Percentiles rank a stretch among this genome's conserved stretches.
These are phyloP conservation scores for Parascotia fuliginaria DNA, from an alignment of 2,888 invertebrate genomes.

Conservation along the genomic window DNA sequence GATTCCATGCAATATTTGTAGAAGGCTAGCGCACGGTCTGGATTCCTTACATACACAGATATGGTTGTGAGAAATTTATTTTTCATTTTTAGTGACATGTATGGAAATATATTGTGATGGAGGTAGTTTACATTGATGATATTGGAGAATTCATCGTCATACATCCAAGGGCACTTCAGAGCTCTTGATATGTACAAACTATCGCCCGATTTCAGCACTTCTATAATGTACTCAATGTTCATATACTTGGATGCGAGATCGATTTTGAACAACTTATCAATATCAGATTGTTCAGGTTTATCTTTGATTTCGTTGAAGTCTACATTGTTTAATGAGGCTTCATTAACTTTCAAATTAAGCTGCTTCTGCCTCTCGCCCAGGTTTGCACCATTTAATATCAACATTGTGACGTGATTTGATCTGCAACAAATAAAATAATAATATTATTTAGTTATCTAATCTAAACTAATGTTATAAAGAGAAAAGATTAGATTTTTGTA, in stretches of 20 bases:
- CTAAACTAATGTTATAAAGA: no score
- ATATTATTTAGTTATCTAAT: no score
- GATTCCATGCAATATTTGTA: constrained; percentile 54
- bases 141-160: constrained; percentile 48
- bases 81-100: constrained; percentile 67
- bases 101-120: constrained; percentile 59
- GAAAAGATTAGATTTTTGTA: no score
- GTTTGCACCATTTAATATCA: constrained; percentile 48
- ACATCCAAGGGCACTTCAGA: constrained; percentile 64
- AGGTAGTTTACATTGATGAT: constrained; percentile 59
- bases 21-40: constrained; percentile 51
- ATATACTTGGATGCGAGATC: constrained; percentile 63
- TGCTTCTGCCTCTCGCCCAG: constrained; percentile 54
- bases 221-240: constrained; percentile 60
- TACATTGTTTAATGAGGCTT: constrained; percentile 34
- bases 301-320: constrained; percentile 49
- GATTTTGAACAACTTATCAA: constrained; percentile 66
- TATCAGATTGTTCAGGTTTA: constrained; percentile 49
- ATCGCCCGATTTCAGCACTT: constrained; percentile 63
- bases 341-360: constrained; percentile 53
- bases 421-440: constrained; percentile 22
- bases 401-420: constrained; percentile 40
- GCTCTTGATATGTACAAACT: constrained; percentile 60
- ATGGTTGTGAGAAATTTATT: constrained; percentile 56
- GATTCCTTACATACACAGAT: constrained; percentile 49